Percentiles rank a stretch among this genome's conserved stretches.
Conservation (phyloP, 2,113 vertebrate species). For the Lepisosteus osseus region DNA sequence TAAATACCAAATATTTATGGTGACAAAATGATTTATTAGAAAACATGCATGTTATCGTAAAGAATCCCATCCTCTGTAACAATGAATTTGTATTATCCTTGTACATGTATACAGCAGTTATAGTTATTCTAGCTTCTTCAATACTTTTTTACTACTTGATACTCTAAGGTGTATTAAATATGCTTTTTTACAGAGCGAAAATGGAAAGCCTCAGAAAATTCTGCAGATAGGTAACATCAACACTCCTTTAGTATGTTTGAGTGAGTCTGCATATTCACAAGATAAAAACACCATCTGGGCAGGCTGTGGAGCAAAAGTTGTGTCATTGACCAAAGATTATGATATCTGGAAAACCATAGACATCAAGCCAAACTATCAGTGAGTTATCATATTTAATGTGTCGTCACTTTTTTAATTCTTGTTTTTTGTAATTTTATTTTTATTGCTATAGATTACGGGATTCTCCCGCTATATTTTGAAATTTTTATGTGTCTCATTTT, state of each 20-base stretch:
- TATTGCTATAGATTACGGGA: neutral
- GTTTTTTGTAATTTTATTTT: neutral
- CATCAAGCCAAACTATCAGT: constrained; percentile 76
- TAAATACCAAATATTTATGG: too few species aligned
- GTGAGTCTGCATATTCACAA: constrained; percentile 61
- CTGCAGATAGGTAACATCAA: constrained; percentile 71
- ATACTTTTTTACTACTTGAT: constrained; percentile 12
- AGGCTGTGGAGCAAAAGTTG: constrained; percentile 81
- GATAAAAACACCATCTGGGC: constrained; percentile 81
- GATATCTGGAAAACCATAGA: constrained; percentile 79
- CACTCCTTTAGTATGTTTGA: constrained; percentile 83
- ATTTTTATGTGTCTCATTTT: constrained; percentile 7
- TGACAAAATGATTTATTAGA: too few species aligned
- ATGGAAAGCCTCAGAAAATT: constrained; percentile 69
- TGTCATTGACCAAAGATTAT: constrained; percentile 77
- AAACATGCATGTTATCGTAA: too few species aligned
- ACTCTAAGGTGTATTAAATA: neutral
- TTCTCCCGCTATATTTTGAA: neutral
- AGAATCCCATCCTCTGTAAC: too few species aligned
- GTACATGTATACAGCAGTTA: neutral
- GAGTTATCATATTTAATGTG: constrained; percentile 43
- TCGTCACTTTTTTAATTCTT: neutral
- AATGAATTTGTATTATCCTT: too few species aligned
- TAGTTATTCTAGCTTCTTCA: neutral
- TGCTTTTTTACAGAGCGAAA: constrained; percentile 35